Evolutionary conservation across 2,797 vertebrate species (phyloP).

Genomic region (Chromobotia macracanthus): DNA sequence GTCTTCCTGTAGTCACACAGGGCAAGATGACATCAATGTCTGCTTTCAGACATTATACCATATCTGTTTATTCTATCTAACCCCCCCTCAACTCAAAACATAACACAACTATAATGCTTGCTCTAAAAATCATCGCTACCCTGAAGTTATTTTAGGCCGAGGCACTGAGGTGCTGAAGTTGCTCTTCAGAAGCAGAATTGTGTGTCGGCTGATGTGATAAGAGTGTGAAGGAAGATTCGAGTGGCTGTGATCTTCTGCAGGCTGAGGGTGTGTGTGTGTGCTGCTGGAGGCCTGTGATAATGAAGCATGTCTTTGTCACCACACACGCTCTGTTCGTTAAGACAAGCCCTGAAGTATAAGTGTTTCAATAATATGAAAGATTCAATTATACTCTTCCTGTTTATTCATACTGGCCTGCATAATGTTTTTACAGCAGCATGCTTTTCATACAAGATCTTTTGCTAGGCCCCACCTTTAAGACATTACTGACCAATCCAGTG

Average conservation of each 20-base stretch:
- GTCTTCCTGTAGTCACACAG: slow-evolving; percentile 1
- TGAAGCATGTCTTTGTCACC: slow-evolving; percentile 38
- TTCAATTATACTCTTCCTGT: slow-evolving; percentile 18
- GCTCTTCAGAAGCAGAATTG: slow-evolving; percentile 19
- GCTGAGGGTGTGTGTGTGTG: not conserved
- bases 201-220: slow-evolving; percentile 23
- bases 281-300: slow-evolving; percentile 28
- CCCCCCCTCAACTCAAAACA: not conserved
- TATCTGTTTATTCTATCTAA: slow-evolving; percentile 29
- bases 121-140: slow-evolving; percentile 2
- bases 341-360: slow-evolving; percentile 35
- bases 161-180: slow-evolving; percentile 26
- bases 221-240: slow-evolving; percentile 32
- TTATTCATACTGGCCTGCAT: slow-evolving; percentile 1
- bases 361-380: slow-evolving; percentile 22
- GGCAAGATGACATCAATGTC: not conserved
- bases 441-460: not conserved
- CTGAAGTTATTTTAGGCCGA: slow-evolving; percentile 35
- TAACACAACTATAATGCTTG: not conserved
- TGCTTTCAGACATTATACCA: slow-evolving; percentile 32
- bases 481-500: not conserved
- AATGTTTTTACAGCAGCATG: not conserved
- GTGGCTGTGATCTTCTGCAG: slow-evolving; percentile 33
- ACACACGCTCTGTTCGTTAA: slow-evolving; percentile 7
- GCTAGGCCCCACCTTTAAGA: not conserved